Conservation (phyloP, 2,797 vertebrate genomes). For the Tinamus major region DNA sequence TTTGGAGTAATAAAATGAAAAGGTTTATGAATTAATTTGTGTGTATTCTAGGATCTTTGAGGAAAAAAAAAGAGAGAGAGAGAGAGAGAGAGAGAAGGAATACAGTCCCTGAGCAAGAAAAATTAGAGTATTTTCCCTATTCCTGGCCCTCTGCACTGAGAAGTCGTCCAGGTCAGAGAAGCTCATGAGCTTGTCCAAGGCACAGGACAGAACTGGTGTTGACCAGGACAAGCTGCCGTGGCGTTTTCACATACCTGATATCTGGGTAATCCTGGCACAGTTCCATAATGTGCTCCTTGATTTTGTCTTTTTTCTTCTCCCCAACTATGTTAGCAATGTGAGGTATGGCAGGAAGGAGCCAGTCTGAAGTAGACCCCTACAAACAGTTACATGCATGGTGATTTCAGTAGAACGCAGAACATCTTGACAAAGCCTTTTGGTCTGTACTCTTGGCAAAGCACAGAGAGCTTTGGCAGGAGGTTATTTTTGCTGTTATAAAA, state of each 20-base stretch:
- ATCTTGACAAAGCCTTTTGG: neutral
- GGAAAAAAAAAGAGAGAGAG: neutral
- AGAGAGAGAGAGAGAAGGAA: neutral
- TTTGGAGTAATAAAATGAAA: neutral
- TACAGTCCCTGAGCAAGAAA: neutral
- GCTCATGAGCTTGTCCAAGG: neutral
- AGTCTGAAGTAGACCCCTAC: constrained; percentile 82
- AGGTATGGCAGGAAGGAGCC: constrained; percentile 82
- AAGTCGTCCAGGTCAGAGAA: neutral
- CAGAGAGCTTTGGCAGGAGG: fast-evolving
- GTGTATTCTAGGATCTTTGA: neutral
- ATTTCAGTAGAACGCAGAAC: neutral
- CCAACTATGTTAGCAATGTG: constrained; percentile 84
- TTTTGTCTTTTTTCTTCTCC: constrained; percentile 79
- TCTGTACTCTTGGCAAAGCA: neutral
- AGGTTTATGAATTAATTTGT: neutral
- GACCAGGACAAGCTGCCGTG: neutral
- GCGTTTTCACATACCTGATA: constrained; percentile 78
- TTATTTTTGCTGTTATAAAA: neutral
- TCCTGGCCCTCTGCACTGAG: neutral
- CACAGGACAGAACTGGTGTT: fast-evolving
- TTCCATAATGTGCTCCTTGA: constrained; percentile 77
- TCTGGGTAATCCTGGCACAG: constrained; percentile 86
- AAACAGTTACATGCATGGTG: fast-evolving
- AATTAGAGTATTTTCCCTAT: neutral